Evolutionary conservation across 2,113 vertebrate genomes (phyloP).

Genomic region (Apteryx mantelli): DNA sequence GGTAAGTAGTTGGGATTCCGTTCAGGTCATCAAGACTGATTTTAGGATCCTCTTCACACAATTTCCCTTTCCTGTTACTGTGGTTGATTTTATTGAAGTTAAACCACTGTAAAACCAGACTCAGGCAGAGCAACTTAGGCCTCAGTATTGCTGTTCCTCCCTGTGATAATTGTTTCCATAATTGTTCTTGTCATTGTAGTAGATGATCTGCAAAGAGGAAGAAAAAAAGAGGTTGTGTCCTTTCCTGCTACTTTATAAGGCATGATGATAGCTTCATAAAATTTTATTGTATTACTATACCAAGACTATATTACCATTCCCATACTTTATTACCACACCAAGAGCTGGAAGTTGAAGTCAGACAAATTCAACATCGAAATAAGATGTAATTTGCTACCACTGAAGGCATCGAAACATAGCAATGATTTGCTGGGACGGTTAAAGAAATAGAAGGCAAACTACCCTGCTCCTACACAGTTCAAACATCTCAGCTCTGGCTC

Average conservation of each 20-base stretch:
- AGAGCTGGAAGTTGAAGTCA: conserved; percentile 34
- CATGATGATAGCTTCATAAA: conserved; percentile 60
- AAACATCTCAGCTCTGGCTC: background rate
- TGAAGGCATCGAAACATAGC: background rate
- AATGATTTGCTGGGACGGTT: background rate
- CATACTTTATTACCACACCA: conserved; percentile 28
- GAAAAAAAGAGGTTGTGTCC: conserved; percentile 16
- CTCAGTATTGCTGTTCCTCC: background rate
- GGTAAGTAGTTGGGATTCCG: background rate
- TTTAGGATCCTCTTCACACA: conserved; percentile 5
- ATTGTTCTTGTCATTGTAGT: conserved; percentile 42
- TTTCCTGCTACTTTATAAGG: conserved; percentile 62
- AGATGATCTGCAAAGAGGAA: conserved; percentile 35
- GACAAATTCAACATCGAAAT: conserved; percentile 42
- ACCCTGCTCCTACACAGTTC: background rate
- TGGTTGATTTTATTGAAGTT: conserved; percentile 41
- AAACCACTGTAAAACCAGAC: conserved; percentile 27
- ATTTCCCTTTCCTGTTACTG: conserved; percentile 24
- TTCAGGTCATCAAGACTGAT: background rate
- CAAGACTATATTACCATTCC: conserved; percentile 19
- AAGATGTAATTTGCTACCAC: conserved; percentile 3
- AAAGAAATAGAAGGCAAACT: background rate
- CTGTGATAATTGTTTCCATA: conserved; percentile 36
- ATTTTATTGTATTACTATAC: conserved; percentile 56
- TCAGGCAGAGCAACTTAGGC: background rate